Evolutionary conservation across 2,888 invertebrate genomes (phyloP).

Genomic region (Creontiades dilutus): DNA sequence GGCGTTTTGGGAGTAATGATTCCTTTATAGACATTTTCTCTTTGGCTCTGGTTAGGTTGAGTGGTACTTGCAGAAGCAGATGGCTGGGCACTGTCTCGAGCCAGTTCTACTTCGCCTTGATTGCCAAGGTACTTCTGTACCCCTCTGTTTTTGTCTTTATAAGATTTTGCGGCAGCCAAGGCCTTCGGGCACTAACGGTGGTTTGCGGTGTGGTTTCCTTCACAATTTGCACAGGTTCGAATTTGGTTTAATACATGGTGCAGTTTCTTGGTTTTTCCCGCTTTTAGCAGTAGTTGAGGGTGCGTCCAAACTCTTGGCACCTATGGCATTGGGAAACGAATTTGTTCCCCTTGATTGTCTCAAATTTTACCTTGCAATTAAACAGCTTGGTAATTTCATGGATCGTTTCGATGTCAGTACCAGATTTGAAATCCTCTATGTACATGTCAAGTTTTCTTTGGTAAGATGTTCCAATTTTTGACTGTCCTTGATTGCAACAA

Average conservation of each 20-base stretch:
- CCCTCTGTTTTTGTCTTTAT: too few species aligned
- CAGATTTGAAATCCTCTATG: not conserved
- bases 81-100: too few species aligned
- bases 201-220: not conserved
- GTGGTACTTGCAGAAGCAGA: too few species aligned
- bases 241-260: too few species aligned
- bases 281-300: not conserved
- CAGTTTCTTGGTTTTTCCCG: too few species aligned
- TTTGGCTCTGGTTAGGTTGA: too few species aligned
- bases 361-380: not conserved
- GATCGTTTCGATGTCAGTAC: not conserved
- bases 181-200: too few species aligned
- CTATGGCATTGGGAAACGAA: not conserved
- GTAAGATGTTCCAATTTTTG: not conserved
- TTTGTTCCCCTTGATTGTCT: not conserved
- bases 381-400: not conserved
- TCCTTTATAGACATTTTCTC: too few species aligned
- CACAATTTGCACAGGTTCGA: not conserved
- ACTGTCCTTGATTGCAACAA: not conserved
- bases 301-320: not conserved
- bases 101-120: too few species aligned
- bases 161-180: too few species aligned
- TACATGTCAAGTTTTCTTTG: slow-evolving; percentile 34
- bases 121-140: too few species aligned
- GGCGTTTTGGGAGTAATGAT: too few species aligned